A percentile compares a stretch with the other conserved stretches of the same genome.
Evolutionary conservation across 2,888 invertebrate species (phyloP).

Genomic region (Noctuana brunneofusca): DNA sequence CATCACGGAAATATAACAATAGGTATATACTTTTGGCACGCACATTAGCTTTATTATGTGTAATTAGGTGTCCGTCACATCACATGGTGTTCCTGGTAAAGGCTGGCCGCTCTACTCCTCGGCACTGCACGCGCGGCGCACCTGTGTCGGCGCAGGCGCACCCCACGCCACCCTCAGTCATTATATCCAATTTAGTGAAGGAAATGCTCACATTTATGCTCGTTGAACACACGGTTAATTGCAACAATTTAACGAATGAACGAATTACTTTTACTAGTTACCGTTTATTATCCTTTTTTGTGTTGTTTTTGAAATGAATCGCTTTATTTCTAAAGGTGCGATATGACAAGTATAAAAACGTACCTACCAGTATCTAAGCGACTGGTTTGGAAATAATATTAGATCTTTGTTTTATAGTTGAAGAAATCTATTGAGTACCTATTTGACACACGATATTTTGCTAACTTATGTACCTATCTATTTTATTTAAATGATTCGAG

Average conservation of each 20-base stretch:
- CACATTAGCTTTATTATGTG: constrained; percentile 60
- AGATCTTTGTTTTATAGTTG: too few species aligned
- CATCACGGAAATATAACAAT: too few species aligned
- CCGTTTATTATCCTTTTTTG: constrained; percentile 8
- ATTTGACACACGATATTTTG: too few species aligned
- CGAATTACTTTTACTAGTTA: constrained; percentile 34
- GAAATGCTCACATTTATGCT: constrained; percentile 72
- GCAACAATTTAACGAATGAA: constrained; percentile 55
- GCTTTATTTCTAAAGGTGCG: too few species aligned
- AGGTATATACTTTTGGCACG: too few species aligned
- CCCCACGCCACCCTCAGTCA: constrained; percentile 65
- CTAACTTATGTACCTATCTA: too few species aligned
- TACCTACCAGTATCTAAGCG: too few species aligned
- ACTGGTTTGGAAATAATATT: too few species aligned
- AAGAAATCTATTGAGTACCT: too few species aligned
- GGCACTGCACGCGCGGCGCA: constrained; percentile 64
- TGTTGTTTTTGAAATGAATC: too few species aligned
- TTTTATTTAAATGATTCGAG: too few species aligned
- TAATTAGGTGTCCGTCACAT: constrained; percentile 58
- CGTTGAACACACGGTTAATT: constrained; percentile 65
- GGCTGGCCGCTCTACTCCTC: constrained; percentile 26
- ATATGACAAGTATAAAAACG: too few species aligned
- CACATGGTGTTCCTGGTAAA: constrained; percentile 44
- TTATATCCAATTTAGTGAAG: constrained; percentile 72
- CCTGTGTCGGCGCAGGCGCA: constrained; percentile 61